Base-by-base conservation (phyloP, 1,140 invertebrate species). In the Cydia fagiglandana region DNA sequence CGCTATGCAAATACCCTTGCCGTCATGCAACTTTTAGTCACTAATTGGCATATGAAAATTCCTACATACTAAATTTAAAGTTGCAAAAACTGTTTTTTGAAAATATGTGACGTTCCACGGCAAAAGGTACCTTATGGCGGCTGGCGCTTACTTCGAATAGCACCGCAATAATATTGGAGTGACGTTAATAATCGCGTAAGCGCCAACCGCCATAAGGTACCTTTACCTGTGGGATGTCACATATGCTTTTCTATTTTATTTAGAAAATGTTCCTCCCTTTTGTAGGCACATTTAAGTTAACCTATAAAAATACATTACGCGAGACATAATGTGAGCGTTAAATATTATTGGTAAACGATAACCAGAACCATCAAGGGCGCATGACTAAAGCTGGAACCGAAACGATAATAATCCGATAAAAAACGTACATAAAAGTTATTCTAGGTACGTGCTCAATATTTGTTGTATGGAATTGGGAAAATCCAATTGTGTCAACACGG, bases 391-490 rank as follows among this genome's bases (percentile, higher is more conserved):
- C 66, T 41, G 30, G 66, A 70, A 41, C 34, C 13, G 34, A 70
- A 70, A 70, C 66, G 64, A 41, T 38, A 70, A 70, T 70, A 70
- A 70, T 34, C 66, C 66, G 64, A 70, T 41, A 70, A 70, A 70
- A 70, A 70, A 38, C 66, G 66, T 38, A 70, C 66, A 70, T 70
- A 70, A 70, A 81, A 82, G 81, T 78, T 80, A 79, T 81, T 80
- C 78, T 79, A 73, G 76, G 78, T 80, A 79, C 78, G 78, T 80
- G 79, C 76, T 77, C 78, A 74, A 80, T 78, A 75, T 78, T 83
- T 83, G 80, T 81, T 80, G 81, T 83, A 84, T 79, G 78, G 78
- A 84, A 81, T 84, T 84, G 81, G 83, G 81, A 79, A 84, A 84
- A 84, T 83, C 81, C 81, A 84, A 84, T 84, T 80, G 79, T 81